Percentiles rank a stretch among this genome's conserved stretches.
These are phyloP conservation scores for Benitochromis conjunctus DNA, from an alignment of 2,113 vertebrate genomes.

Conservation along the genomic window DNA sequence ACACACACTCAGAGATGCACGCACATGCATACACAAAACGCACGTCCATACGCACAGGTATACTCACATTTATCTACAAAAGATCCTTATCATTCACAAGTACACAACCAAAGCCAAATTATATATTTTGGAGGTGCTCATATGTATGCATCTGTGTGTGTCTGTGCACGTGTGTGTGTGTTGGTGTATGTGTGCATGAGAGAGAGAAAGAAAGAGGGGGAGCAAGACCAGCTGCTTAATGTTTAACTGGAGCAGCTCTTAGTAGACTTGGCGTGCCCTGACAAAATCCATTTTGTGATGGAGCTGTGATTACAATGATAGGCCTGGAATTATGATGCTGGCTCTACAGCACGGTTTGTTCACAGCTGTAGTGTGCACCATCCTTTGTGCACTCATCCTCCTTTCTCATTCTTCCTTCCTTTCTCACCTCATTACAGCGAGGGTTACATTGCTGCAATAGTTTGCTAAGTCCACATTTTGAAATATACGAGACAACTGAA, in stretches of 20 bases:
- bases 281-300: slow-evolving; percentile 79
- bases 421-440: slow-evolving; percentile 8
- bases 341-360: slow-evolving; percentile 52
- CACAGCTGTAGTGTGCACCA: slow-evolving; percentile 63
- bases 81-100: slow-evolving; percentile 20
- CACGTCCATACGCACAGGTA: neutral
- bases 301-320: slow-evolving; percentile 78
- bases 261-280: slow-evolving; percentile 78
- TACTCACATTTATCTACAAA: neutral
- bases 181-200: neutral
- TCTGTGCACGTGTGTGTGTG: neutral
- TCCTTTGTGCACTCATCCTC: slow-evolving; percentile 26
- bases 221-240: slow-evolving; percentile 78
- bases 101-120: slow-evolving; percentile 8
- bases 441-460: slow-evolving; percentile 16
- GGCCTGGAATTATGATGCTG: slow-evolving; percentile 71
- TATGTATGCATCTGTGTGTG: neutral
- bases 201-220: slow-evolving; percentile 19
- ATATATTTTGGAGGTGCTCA: slow-evolving; percentile 11
- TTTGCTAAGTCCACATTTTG: slow-evolving; percentile 9
- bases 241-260: slow-evolving; percentile 71
- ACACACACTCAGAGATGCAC: neutral
- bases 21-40: neutral
- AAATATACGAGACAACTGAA: neutral
- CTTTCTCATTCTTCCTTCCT: slow-evolving; percentile 2